phyloP scores from a whole-genome alignment of 2,797 vertebrate genomes.

The Eulemur coronatus region DNA sequence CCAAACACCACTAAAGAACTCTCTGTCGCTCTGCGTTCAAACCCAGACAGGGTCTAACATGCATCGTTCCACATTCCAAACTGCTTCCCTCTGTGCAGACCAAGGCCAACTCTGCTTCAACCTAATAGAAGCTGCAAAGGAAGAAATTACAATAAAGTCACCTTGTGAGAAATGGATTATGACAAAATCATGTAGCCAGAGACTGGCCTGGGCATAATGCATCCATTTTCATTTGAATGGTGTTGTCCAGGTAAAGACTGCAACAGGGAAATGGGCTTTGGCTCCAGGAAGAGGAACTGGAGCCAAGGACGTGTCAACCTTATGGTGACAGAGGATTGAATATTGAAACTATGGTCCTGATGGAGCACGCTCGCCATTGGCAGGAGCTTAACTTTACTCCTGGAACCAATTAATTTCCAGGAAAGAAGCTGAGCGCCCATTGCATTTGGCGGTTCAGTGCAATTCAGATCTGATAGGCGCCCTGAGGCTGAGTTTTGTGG shows the following conservation, averaged over 20 bases:
- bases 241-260: neutral
- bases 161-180: neutral
- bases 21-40: neutral
- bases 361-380: neutral
- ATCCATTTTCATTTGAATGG: neutral
- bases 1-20: neutral
- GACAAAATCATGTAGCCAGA: neutral
- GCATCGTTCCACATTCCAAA: neutral
- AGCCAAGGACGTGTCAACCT: neutral
- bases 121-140: neutral
- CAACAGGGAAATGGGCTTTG: neutral
- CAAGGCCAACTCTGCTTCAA: neutral
- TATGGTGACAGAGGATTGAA: neutral
- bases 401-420: neutral
- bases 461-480: fast-evolving
- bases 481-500: fast-evolving
- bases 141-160: neutral
- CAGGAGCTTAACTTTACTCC: neutral
- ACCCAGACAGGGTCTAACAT: fast-evolving
- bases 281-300: fast-evolving
- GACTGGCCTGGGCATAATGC: neutral
- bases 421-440: neutral
- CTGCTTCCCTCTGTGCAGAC: fast-evolving
- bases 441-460: fast-evolving
- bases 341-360: neutral